Conservation (phyloP, 2,888 invertebrate genomes). For the Patella pellucida region DNA sequence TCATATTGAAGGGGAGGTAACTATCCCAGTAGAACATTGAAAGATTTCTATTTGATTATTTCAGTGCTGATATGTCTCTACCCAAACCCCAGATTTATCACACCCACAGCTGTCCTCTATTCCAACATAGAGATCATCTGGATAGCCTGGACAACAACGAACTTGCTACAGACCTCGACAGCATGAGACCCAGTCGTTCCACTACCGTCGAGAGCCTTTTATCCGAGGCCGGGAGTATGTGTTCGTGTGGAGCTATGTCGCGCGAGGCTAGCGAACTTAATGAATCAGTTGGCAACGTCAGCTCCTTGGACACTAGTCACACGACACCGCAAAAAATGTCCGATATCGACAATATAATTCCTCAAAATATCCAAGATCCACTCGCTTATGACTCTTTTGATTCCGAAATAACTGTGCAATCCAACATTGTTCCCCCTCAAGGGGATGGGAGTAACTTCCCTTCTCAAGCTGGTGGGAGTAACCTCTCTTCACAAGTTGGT, state of each 20-base stretch:
- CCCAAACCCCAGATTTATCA: conserved; percentile 63
- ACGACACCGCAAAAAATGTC: background rate
- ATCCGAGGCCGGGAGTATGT: conserved; percentile 41
- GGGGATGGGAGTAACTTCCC: no score
- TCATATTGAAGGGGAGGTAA: no score
- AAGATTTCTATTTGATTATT: background rate
- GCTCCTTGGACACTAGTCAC: no score
- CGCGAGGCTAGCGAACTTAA: conserved; percentile 7
- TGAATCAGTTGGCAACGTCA: background rate
- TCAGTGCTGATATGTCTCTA: conserved; percentile 42
- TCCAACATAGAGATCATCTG: conserved; percentile 19
- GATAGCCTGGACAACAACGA: conserved; percentile 26
- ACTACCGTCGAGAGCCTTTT: conserved; percentile 32
- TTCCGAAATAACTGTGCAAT: no score
- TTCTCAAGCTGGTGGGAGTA: no score
- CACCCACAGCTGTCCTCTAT: conserved; percentile 47
- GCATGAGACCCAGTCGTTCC: conserved; percentile 21
- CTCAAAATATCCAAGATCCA: no score
- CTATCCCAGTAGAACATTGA: no score
- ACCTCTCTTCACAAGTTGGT: no score
- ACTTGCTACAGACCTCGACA: conserved; percentile 22
- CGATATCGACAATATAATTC: background rate
- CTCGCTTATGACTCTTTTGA: no score
- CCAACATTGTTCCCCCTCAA: no score
- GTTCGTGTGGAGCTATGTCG: conserved; percentile 44